Evolutionary conservation across 2,888 invertebrate genomes (phyloP).

Genomic region (Eristalinus sepulchralis): DNA sequence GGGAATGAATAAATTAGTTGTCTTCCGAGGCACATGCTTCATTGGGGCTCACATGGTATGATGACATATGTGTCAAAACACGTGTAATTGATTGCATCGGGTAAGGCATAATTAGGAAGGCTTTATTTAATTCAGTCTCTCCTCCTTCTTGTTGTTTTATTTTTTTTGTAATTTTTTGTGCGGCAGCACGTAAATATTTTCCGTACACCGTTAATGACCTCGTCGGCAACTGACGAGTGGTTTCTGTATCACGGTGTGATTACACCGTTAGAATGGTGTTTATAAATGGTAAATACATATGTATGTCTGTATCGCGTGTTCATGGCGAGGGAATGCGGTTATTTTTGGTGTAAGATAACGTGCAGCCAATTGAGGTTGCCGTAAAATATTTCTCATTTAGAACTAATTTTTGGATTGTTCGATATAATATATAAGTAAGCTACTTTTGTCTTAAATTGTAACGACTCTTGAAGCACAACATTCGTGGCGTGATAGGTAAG

Average conservation of each 20-base stretch:
- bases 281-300: neutral
- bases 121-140: neutral
- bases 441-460: too few species aligned
- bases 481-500: too few species aligned
- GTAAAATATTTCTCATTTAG: conserved; percentile 3
- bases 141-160: neutral
- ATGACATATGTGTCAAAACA: neutral
- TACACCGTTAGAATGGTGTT: conserved; percentile 12
- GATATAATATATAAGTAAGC: too few species aligned
- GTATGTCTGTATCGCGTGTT: conserved; percentile 15
- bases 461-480: too few species aligned
- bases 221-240: conserved; percentile 27
- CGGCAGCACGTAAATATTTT: neutral
- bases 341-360: neutral
- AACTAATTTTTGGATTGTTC: too few species aligned
- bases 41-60: neutral
- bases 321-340: neutral
- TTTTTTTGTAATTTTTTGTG: neutral
- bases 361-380: conserved; percentile 1
- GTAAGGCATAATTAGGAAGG: conserved; percentile 12
- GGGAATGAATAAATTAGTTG: neutral
- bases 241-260: conserved; percentile 16
- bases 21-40: neutral
- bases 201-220: neutral
- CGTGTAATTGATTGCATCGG: conserved; percentile 15